Conservation (phyloP, 2,113 vertebrate genomes). For the Megalops atlanticus region DNA sequence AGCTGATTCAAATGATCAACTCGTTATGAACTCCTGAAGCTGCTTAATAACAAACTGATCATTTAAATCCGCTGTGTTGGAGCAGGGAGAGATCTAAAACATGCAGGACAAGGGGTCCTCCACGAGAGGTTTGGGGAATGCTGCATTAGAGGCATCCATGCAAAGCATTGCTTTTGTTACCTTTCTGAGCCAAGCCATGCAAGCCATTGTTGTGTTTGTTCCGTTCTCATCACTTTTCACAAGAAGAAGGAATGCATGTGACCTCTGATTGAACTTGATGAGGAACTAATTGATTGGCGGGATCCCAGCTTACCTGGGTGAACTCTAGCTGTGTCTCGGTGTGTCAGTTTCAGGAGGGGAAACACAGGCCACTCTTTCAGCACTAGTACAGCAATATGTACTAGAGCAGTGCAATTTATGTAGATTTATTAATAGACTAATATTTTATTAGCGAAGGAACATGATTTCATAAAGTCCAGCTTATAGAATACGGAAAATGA, state of each 20-base stretch:
- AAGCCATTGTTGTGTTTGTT: neutral
- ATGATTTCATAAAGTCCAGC: neutral
- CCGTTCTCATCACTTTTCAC: conserved; percentile 13
- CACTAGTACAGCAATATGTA: neutral
- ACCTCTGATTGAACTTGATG: conserved; percentile 38
- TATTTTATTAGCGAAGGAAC: neutral
- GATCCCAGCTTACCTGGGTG: conserved; percentile 40
- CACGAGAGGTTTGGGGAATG: too few species aligned
- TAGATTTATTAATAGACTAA: too few species aligned
- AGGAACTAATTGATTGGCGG: conserved; percentile 30
- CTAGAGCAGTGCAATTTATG: conserved; percentile 31
- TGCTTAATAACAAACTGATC: too few species aligned
- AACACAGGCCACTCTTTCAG: neutral
- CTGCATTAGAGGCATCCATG: neutral
- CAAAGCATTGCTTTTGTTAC: neutral
- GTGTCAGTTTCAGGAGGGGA: conserved; percentile 19
- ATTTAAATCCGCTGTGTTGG: too few species aligned
- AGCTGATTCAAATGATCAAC: too few species aligned
- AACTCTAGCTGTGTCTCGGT: conserved; percentile 33
- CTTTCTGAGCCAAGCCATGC: neutral
- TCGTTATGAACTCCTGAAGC: too few species aligned
- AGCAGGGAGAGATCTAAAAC: too few species aligned
- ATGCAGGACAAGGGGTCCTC: too few species aligned
- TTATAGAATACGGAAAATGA: conserved; percentile 1
- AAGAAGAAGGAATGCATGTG: conserved; percentile 30